Conservation (phyloP, 2,113 vertebrate genomes). For the Penelope pileata region DNA sequence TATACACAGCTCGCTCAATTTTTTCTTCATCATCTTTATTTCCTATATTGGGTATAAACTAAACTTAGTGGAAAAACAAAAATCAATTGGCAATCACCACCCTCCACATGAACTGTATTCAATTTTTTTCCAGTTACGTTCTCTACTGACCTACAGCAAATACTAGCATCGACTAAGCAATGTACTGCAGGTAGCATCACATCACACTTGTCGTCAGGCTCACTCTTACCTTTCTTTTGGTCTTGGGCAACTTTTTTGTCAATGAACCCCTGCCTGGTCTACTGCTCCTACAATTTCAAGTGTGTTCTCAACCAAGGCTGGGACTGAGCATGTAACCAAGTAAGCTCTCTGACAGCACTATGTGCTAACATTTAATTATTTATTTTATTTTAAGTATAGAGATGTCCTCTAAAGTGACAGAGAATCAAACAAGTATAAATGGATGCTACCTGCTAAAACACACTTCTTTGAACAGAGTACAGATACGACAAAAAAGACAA, state of each 20-base stretch:
- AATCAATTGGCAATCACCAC: background rate
- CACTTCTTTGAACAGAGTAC: background rate
- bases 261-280: background rate
- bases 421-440: background rate
- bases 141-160: background rate
- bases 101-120: background rate
- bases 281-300: fast-evolving
- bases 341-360: background rate
- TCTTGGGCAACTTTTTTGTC: background rate
- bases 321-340: background rate
- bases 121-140: background rate
- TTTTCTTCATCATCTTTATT: constrained; percentile 89
- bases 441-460: background rate
- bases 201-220: background rate
- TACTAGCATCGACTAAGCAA: background rate
- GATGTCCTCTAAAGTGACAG: background rate
- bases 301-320: background rate
- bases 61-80: background rate
- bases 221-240: background rate
- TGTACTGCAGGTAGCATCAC: background rate
- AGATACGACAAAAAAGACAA: background rate
- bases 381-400: background rate
- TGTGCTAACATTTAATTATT: background rate
- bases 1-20: constrained; percentile 89
- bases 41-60: constrained; percentile 77